Base-by-base conservation (phyloP, 2,888 invertebrate genomes). In the Patella depressa region DNA sequence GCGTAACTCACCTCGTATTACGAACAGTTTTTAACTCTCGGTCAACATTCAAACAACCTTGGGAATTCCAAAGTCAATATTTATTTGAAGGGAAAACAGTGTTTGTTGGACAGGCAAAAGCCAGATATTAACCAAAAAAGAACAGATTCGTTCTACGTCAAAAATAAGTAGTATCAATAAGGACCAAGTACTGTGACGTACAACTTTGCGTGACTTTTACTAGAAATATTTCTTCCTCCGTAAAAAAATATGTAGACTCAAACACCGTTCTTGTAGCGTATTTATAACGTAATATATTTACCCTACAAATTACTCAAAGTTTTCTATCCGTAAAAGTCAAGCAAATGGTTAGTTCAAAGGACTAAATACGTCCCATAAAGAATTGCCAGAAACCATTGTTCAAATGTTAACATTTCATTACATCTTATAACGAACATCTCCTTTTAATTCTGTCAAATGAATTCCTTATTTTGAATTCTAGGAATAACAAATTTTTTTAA, bases 31-130 rank as follows among this genome's bases (percentile, higher is more conserved):
- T 65, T 24, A 65, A 19, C 9, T 19, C 24, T 65, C 65, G 19
- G 65, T 65, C 65, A 65, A 65, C 65, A 65, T 14, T 15, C 14
- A 24, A 19, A 65, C 14, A 65, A 65, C 65, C 65, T 19, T 65
- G 11, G 65, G 65, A 65, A 65, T 65, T 19, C 65, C 5, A 65
- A 24, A 65, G 65, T 65, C 65, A 65, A 65, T 65, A 65, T 65
- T 65, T 65, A 24, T 12, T 24, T 12, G 45, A 45, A 45, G 19
- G 19, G 24, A 19, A 65, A 65, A 65, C 45, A 45, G 65, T 24
- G 19, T 3, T 19, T 65, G 65, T 19, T 65, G 19, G 65, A 65
- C 65, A 3, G 45, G 7, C 65, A 17, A 65, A 65, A 65, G 24
- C 24, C 65, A 65, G 15, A 14, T 24, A 24, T 24, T 24, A 65